A percentile compares a stretch with the other conserved stretches of the same genome.
These are phyloP conservation scores for Helarctos malayanus DNA, from an alignment of 2,797 vertebrate species.

Conservation along the genomic window DNA sequence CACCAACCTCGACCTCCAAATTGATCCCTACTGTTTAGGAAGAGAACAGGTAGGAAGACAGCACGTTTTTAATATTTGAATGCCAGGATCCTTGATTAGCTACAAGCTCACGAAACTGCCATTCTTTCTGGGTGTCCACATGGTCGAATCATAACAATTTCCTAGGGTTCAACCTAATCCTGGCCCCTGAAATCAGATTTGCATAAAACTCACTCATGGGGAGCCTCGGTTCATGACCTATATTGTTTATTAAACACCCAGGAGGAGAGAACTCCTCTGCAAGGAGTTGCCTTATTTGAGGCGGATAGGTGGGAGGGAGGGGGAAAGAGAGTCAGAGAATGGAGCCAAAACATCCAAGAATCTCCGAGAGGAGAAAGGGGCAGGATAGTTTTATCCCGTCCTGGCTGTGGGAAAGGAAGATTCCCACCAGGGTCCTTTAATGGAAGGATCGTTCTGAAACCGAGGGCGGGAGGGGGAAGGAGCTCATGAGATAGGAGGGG, in stretches of 20 bases:
- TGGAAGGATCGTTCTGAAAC: neutral
- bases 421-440: neutral
- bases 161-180: slow-evolving; percentile 63
- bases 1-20: neutral
- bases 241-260: slow-evolving; percentile 62
- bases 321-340: neutral
- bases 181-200: slow-evolving; percentile 73
- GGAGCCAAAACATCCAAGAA: neutral
- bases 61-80: slow-evolving; percentile 66
- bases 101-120: slow-evolving; percentile 23
- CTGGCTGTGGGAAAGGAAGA: neutral
- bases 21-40: neutral
- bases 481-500: neutral
- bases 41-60: slow-evolving; percentile 71
- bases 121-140: slow-evolving; percentile 61
- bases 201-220: neutral
- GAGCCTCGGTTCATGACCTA: slow-evolving; percentile 42
- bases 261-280: neutral
- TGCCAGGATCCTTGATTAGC: slow-evolving; percentile 62
- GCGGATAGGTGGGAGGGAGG: neutral
- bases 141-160: slow-evolving; percentile 66
- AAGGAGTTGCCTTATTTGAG: neutral
- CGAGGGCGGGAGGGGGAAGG: neutral
- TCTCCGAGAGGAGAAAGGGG: neutral
- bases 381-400: neutral